These are phyloP conservation scores for Omphaloscelis lunosa DNA, from an alignment of 2,888 invertebrate genomes.

Conservation along the genomic window DNA sequence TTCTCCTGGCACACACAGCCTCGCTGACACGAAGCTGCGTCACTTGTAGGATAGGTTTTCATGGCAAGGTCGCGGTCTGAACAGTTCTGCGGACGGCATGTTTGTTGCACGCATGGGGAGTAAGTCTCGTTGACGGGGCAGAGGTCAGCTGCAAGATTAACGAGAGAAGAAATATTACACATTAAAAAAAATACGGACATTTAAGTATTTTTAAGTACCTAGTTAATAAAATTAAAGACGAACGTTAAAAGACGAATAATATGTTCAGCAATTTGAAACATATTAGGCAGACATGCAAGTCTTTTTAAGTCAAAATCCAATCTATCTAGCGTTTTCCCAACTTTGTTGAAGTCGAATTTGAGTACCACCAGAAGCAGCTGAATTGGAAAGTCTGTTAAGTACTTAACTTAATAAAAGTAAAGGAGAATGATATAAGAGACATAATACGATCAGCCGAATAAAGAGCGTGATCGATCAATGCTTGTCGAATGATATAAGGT, in stretches of 20 bases:
- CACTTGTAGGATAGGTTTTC: conserved; percentile 22
- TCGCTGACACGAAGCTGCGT: conserved; percentile 25
- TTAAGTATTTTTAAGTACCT: not conserved
- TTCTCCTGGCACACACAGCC: conserved; percentile 59
- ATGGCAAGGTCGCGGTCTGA: conserved; percentile 24
- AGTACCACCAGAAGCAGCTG: too few relatives aligned
- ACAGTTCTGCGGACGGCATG: conserved; percentile 53
- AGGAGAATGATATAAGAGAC: not conserved
- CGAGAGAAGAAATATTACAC: not conserved
- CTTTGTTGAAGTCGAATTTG: too few relatives aligned
- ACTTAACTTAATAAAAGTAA: not conserved
- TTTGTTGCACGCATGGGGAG: conserved; percentile 43
- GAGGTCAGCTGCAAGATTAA: conserved; percentile 53
- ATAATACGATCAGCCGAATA: not conserved
- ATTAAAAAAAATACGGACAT: not conserved
- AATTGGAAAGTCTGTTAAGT: too few relatives aligned
- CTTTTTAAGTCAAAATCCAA: too few relatives aligned
- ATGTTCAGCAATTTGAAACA: too few relatives aligned
- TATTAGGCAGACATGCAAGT: too few relatives aligned
- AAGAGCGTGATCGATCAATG: not conserved
- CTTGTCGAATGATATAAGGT: not conserved
- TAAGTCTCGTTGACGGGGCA: conserved; percentile 62
- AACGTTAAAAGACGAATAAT: not conserved
- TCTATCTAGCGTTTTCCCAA: too few relatives aligned
- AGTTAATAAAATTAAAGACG: not conserved